Percentiles rank a stretch among this genome's conserved stretches.
Conservation (phyloP, 30 jellyfish, hydroid and myxozoan species). For the Sanderia malayensis region DNA sequence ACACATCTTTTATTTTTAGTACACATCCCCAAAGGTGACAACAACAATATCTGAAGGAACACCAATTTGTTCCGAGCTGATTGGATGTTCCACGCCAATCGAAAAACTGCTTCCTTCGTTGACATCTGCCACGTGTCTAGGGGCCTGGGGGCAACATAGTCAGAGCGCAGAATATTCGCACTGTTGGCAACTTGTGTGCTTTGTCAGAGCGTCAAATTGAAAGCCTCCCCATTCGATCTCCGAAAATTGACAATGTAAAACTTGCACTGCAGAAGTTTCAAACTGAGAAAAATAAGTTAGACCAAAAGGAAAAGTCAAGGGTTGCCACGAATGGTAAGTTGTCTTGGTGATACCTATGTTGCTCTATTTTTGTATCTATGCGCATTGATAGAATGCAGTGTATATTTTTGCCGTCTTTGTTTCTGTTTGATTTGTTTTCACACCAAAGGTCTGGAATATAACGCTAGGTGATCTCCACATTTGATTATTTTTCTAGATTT, state of each 20-base stretch:
- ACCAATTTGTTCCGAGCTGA: constrained; percentile 79
- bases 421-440: no score
- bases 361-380: no score
- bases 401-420: no score
- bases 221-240: constrained; percentile 89
- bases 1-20: constrained; percentile 39
- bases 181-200: constrained; percentile 81
- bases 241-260: constrained; percentile 64
- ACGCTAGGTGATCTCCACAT: no score
- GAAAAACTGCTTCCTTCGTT: constrained; percentile 83
- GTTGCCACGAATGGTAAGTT: not conserved
- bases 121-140: constrained; percentile 65
- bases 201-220: constrained; percentile 78
- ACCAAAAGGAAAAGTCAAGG: constrained; percentile 12
- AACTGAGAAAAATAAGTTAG: constrained; percentile 29
- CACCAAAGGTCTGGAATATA: no score
- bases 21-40: constrained; percentile 26
- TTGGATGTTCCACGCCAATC: constrained; percentile 72
- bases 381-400: no score
- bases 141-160: constrained; percentile 84
- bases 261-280: constrained; percentile 58
- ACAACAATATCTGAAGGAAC: constrained; percentile 7
- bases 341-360: no score
- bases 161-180: constrained; percentile 86
- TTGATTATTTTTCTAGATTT: not conserved